Evolutionary conservation across 2,797 vertebrate species (phyloP).

Genomic region (Distichodus sexfasciatus): DNA sequence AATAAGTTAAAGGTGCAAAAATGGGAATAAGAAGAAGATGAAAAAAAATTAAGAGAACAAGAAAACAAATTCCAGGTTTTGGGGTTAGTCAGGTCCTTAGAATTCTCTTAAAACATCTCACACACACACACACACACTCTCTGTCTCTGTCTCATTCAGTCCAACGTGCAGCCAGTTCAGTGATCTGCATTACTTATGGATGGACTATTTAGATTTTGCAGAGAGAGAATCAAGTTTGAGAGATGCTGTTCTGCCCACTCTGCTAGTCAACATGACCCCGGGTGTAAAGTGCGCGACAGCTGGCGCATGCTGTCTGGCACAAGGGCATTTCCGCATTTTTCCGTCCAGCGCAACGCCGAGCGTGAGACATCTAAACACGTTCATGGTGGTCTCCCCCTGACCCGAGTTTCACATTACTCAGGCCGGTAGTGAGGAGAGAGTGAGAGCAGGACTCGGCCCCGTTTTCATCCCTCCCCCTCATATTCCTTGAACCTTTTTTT

Average conservation of each 20-base stretch:
- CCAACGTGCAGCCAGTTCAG: slow-evolving; percentile 27
- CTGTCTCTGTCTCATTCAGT: not conserved
- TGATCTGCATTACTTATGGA: slow-evolving; percentile 40
- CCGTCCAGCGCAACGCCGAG: slow-evolving; percentile 26
- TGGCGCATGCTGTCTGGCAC: slow-evolving; percentile 35
- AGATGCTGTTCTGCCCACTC: slow-evolving; percentile 32
- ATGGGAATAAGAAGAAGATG: no score
- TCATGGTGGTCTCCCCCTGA: slow-evolving; percentile 46
- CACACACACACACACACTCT: not conserved
- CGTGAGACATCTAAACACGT: slow-evolving; percentile 38
- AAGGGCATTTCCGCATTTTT: slow-evolving; percentile 41
- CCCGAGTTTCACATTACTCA: slow-evolving; percentile 41
- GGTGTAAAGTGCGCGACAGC: slow-evolving; percentile 30
- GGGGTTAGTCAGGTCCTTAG: no score
- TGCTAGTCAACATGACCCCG: slow-evolving; percentile 36
- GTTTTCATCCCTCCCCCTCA: slow-evolving; percentile 17
- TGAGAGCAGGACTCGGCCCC: slow-evolving; percentile 27
- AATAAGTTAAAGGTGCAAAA: no score
- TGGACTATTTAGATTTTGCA: slow-evolving; percentile 34
- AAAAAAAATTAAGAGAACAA: no score
- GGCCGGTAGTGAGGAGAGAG: slow-evolving; percentile 19
- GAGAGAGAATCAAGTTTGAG: no score
- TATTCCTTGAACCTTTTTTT: slow-evolving; percentile 42
- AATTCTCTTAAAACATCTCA: no score
- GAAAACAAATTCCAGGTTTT: no score